Evolutionary conservation across 2,888 invertebrate species (phyloP).

Genomic region (Himalopsyche japonica): DNA sequence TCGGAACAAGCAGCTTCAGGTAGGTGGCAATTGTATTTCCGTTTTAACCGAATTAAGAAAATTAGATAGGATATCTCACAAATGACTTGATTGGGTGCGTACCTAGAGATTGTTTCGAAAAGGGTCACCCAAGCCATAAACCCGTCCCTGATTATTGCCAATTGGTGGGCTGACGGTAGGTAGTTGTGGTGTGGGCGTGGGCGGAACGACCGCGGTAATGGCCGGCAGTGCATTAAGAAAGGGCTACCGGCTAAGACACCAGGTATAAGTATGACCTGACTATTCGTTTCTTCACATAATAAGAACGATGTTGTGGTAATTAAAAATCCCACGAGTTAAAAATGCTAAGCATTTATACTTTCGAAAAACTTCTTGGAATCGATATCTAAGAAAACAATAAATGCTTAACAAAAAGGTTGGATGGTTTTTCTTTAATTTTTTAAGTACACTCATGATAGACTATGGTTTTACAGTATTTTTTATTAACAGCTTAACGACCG

Average conservation of each 20-base stretch:
- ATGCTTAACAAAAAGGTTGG: no score
- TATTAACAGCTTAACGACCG: no score
- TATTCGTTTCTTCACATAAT: background rate
- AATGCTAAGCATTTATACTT: no score
- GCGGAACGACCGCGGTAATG: constrained; percentile 8
- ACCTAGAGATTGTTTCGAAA: background rate
- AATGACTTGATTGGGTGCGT: background rate
- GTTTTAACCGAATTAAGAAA: no score
- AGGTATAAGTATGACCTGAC: background rate
- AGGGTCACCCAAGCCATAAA: background rate
- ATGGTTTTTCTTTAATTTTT: no score
- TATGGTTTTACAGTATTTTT: no score
- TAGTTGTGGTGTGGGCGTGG: background rate
- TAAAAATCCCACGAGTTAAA: no score
- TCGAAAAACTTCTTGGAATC: no score
- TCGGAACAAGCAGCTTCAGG: no score
- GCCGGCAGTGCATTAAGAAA: constrained; percentile 33
- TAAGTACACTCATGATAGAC: no score
- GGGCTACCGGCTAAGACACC: background rate
- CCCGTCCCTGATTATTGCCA: background rate
- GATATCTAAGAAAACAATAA: no score
- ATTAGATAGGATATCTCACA: background rate
- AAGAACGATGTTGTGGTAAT: background rate
- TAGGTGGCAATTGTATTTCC: no score
- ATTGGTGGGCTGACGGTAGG: background rate